Evolutionary conservation across 2,113 vertebrate genomes (phyloP), one percentile per base, ranked within the genome.

Genomic region (Megaleporinus macrocephalus): DNA sequence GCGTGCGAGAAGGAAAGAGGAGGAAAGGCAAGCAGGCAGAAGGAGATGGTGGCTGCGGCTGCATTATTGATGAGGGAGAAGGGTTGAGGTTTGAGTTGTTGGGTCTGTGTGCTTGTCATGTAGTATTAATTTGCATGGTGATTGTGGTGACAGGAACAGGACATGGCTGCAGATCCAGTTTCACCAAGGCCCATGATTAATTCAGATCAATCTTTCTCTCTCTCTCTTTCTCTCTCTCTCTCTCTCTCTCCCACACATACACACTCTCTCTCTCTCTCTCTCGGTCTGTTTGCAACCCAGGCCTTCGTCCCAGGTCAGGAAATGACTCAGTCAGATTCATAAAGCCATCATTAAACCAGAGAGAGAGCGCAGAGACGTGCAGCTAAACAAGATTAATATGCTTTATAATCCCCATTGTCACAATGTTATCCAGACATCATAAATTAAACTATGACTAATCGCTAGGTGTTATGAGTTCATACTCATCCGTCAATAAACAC

Each of bases 1-100:
- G 24, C 33, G 16, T 49, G 1, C 62, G 18, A 16, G 53, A 22
- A 18, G 30, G 65, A 47, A 41, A 29, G 65, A 47, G 26, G 27
- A 72, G 26, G 16, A 65, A 66, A 26, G 16, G 9, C 29, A 51
- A 49, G 30, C 24, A 29, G 33, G 75, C 41, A 70, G 30, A 41
- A 30, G 22, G 11, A 29, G 16, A 11, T 47, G 30, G 73, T 26
- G 36, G n/a, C 29, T 22, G 27, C 20, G 61, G 6, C 70, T 91
- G 69, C 73, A 90, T 93, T 90, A 92, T 91, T 90, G 85, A 92
- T 93, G 87, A 87, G 78, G 78, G 84, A 82, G 85, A 88, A 88
- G 68, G 83, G 83, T 83, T 84, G 85, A 78, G 69, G 87, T 83
- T 86, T 88, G 65, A 76, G 10, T 75, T 86, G 85, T 85, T 72